These are phyloP conservation scores for Gambelia wislizenii DNA, from an alignment of 2,797 vertebrate genomes.

Conservation along the genomic window DNA sequence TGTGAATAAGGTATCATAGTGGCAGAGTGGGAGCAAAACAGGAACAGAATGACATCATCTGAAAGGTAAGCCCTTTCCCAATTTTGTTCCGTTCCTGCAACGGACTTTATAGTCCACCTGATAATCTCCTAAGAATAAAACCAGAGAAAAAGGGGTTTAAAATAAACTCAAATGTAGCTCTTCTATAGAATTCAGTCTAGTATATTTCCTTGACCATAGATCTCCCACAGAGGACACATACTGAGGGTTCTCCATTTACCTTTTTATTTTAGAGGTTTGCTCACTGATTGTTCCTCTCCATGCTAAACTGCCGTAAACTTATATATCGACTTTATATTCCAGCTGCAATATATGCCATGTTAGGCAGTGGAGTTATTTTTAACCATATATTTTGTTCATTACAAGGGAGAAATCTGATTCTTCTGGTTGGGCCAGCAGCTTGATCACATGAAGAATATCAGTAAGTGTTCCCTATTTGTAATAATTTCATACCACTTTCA, in stretches of 20 bases:
- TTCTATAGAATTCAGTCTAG: neutral
- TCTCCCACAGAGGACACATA: neutral
- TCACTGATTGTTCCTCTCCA: neutral
- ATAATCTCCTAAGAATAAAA: no score
- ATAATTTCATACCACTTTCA: slow-evolving; percentile 47
- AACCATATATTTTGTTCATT: neutral
- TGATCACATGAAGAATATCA: slow-evolving; percentile 56
- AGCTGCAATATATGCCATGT: slow-evolving; percentile 34
- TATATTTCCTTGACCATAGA: neutral
- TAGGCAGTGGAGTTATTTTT: slow-evolving; percentile 61
- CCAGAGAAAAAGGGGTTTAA: no score
- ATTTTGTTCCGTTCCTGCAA: no score
- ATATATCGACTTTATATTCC: slow-evolving; percentile 39
- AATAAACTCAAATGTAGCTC: neutral
- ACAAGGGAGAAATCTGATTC: neutral
- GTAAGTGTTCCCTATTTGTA: slow-evolving; percentile 37
- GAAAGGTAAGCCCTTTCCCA: no score
- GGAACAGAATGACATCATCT: no score
- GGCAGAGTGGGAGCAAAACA: no score
- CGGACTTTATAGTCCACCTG: no score
- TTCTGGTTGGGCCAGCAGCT: slow-evolving; percentile 52
- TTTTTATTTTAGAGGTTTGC: neutral
- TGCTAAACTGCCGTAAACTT: slow-evolving; percentile 11
- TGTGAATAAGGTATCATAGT: no score
- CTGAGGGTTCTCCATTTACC: neutral